Conservation (phyloP, 2,797 vertebrate genomes). For the Mareca strepera region DNA sequence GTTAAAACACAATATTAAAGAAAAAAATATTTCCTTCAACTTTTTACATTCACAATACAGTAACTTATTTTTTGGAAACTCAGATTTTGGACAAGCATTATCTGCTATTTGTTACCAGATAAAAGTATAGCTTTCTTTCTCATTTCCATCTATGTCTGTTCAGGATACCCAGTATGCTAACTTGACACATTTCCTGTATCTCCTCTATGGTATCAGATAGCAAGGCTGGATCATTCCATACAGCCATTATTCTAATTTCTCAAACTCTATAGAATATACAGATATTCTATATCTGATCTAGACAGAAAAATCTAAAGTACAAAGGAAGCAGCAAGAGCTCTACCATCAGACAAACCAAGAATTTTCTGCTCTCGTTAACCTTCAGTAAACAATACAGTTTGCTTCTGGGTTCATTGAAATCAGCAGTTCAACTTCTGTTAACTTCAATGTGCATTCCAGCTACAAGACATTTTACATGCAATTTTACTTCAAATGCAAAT, state of each 20-base stretch:
- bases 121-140: neutral
- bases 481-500: neutral
- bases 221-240: neutral
- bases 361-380: neutral
- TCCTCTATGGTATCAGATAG: neutral
- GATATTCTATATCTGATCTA: neutral
- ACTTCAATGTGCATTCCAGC: neutral
- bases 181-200: neutral
- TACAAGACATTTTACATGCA: neutral
- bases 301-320: neutral
- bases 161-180: neutral
- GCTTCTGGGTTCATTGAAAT: neutral
- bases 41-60: neutral
- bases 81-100: neutral
- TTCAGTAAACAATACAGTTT: neutral
- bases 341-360: neutral
- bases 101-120: neutral
- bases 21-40: neutral
- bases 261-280: neutral
- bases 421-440: neutral
- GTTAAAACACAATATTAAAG: neutral
- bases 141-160: neutral
- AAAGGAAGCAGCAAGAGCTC: neutral
- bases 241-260: neutral
- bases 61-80: neutral